A percentile compares a stretch with the other conserved stretches of the same genome.
Conservation (phyloP, 2,797 vertebrate species). For the Lepus oiostolus region DNA sequence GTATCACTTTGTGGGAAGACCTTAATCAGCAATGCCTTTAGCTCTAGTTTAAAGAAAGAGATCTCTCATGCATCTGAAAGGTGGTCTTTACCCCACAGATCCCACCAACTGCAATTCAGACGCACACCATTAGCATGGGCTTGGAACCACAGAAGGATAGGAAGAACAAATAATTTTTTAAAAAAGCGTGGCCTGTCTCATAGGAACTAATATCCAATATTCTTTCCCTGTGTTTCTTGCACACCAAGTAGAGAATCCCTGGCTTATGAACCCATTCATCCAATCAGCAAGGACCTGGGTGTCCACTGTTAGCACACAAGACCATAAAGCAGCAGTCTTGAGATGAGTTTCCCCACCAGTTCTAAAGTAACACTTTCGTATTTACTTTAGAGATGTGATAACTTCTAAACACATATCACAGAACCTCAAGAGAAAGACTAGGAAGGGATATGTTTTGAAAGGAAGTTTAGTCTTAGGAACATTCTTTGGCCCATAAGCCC, state of each 20-base stretch:
- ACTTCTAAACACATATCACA: background rate
- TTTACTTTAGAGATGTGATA: background rate
- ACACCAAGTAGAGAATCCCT: background rate
- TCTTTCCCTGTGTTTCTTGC: background rate
- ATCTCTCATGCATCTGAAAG: background rate
- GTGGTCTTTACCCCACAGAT: background rate
- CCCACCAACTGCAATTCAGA: background rate
- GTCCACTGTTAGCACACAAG: background rate
- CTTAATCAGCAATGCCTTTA: background rate
- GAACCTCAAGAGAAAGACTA: background rate
- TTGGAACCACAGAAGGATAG: background rate
- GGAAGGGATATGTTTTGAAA: background rate
- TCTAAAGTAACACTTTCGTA: background rate
- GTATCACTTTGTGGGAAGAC: background rate
- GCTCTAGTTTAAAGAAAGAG: background rate
- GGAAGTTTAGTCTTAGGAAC: background rate
- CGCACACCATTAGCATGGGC: background rate
- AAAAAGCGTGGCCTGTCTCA: background rate
- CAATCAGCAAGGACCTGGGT: background rate
- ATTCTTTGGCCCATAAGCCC: background rate
- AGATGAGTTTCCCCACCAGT: background rate
- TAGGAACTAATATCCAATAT: background rate
- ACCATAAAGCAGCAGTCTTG: too few relatives aligned
- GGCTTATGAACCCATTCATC: background rate
- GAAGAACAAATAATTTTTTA: background rate